Base-by-base conservation (phyloP, 1,140 invertebrate genomes). In the Whitmania pigra region DNA sequence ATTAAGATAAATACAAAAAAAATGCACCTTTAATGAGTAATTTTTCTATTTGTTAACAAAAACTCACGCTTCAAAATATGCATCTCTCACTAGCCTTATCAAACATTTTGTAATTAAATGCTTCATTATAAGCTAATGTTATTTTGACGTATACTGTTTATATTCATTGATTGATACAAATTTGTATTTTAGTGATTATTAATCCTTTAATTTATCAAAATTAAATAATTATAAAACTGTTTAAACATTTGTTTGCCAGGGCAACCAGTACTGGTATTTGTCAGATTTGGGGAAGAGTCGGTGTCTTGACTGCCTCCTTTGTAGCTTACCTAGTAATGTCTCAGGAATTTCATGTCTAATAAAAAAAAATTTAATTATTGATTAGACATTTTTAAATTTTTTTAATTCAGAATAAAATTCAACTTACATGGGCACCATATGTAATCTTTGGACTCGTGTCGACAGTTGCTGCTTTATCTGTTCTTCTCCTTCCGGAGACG, bases 401-500 rank as follows among this genome's bases (percentile, higher is more conserved):
- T 49, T 17, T 49, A 7, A 49, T 49, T 49, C 57, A 63, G 57
- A 25, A 15, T 22, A 63, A 63, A 63, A 63, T 31, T n/a, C 57
- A 63, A n/a, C 11, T 22, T 13, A 25, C 29, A 13, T 63, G 57
- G 57, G 36, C 67, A 55, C 73, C 73, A 3, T n/a, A 57, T 66
- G n/a, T 71, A 13, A 20, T 60, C 13, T 73, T 63, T 36, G 73
- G 68, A 17, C 25, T 49, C 22, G 36, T 73, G 18, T 73, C 68
- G 7, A 40, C 71, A 0, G 20, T 27, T 25, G 73, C 49, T 18
- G 55, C 68, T 29, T 17, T 73, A 20, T 53, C 71, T 13, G 31
- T 57, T 18, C 31, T 71, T 5, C 40, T 70, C 22, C 54, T 73
- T 29, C 73, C 73, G 1, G 73, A 73, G 49, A 73, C 73, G 7